Base-by-base conservation (phyloP, 2,888 invertebrate genomes). In the Parasteatoda lunata region DNA sequence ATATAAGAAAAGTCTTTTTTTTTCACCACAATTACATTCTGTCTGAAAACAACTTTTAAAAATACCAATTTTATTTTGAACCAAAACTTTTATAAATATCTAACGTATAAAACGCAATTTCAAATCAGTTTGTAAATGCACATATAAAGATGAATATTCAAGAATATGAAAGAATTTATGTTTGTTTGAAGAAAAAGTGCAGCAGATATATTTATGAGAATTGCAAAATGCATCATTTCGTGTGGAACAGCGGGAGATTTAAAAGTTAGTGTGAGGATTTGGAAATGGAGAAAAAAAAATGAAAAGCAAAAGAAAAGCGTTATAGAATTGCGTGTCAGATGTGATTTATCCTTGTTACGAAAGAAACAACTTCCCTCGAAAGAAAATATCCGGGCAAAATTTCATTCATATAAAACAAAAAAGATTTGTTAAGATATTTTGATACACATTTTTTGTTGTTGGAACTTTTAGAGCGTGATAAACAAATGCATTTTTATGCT, bases 381-480 rank as follows among this genome's bases (percentile, higher is more conserved):
- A 77, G 66, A 48, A 59, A 78, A 71, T 70, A 75, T 81, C 81
- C 48, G 81, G 69, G 75, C 81, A 69, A 30, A 59, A 75, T 81
- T 75, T 66, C 68, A 59, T 75, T 54, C 69, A 54, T 75, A 68
- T 54, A 73, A 30, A 80, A 64, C 13, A 71, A 64, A 59, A 71
- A 49, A 71, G n/a, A 76, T 7, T 5, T 9, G 48, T 47, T 69
- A 59, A 75, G 54, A 73, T 73, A 51, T 65, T 48, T 45, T 51
- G 59, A 69, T 59, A 75, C 75, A 68, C 65, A 75, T 75, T 66
- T 68, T 75, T 59, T 48, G 59, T 54, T 69, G 69, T 68, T 69
- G 68, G 75, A 81, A 30, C 75, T 81, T 75, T 73, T 69, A 68
- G 81, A 81, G 75, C 81, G 81, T 81, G 81, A 81, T 81, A 75